Evolutionary conservation across 2,888 invertebrate genomes (phyloP).

Genomic region (Polietes domitor): DNA sequence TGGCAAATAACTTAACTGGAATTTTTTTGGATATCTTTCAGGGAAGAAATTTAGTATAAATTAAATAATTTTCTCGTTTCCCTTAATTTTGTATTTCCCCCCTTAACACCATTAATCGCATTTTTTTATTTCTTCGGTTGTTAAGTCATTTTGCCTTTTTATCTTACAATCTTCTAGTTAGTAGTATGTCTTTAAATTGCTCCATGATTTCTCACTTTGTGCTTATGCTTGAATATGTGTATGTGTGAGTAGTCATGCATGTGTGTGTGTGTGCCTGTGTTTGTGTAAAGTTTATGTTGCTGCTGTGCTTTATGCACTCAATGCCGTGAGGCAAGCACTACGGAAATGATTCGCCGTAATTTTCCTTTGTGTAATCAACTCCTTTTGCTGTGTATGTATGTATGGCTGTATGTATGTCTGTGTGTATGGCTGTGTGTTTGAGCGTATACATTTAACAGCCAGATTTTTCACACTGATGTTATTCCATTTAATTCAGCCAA

Average conservation of each 20-base stretch:
- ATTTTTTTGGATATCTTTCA: too few relatives aligned
- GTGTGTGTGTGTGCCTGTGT: background rate
- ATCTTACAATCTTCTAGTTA: conserved; percentile 41
- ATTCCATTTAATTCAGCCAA: conserved; percentile 25
- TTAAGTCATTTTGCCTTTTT: conserved; percentile 2
- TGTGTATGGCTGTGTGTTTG: background rate
- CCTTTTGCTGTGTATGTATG: conserved; percentile 68
- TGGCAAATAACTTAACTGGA: too few relatives aligned
- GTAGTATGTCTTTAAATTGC: conserved; percentile 34
- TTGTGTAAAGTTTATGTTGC: too few relatives aligned
- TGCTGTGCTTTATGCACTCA: conserved; percentile 68
- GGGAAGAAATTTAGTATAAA: background rate
- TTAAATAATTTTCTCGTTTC: background rate
- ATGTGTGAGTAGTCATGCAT: background rate
- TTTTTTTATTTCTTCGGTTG: too few relatives aligned
- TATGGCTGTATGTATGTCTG: background rate
- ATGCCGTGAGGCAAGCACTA: conserved; percentile 75
- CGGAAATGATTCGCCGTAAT: conserved; percentile 80
- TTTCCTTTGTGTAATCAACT: conserved; percentile 80
- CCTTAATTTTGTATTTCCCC: too few relatives aligned
- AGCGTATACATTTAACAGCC: background rate
- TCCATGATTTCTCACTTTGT: conserved; percentile 36
- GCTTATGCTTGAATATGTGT: conserved; percentile 1
- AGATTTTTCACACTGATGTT: conserved; percentile 18
- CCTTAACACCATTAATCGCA: too few relatives aligned